Conservation (phyloP, 2,888 invertebrate species). For the Ormyrus rosae region DNA sequence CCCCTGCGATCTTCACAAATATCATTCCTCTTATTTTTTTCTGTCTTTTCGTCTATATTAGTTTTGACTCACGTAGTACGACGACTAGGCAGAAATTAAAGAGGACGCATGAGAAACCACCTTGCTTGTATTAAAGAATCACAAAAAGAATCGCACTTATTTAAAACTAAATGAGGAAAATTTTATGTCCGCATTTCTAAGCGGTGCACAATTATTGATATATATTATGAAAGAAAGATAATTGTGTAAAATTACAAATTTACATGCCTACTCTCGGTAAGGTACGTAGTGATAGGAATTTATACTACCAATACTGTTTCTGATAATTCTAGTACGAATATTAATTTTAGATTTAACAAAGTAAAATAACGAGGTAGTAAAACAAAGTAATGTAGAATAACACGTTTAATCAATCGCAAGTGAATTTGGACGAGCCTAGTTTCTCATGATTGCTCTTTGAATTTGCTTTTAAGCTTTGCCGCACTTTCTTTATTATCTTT, state of each 20-base stretch:
- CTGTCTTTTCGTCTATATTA: constrained; percentile 35
- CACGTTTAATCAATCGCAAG: constrained; percentile 32
- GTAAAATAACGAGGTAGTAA: constrained; percentile 43
- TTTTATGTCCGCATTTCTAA: constrained; percentile 29
- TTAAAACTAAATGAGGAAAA: constrained; percentile 27
- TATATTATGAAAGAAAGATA: constrained; percentile 36
- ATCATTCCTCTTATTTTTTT: constrained; percentile 13
- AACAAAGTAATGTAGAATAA: constrained; percentile 36
- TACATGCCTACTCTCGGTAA: constrained; percentile 42
- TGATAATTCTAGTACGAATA: constrained; percentile 47
- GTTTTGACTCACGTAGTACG: constrained; percentile 35
- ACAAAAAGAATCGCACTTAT: constrained; percentile 18
- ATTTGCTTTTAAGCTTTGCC: constrained; percentile 47
- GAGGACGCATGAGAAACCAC: not conserved
- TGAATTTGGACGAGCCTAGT: constrained; percentile 39
- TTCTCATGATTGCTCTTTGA: constrained; percentile 51
- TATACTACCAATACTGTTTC: constrained; percentile 51
- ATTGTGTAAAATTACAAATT: constrained; percentile 41
- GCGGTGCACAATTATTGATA: constrained; percentile 34
- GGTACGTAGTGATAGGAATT: constrained; percentile 39
- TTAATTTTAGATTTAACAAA: constrained; percentile 51
- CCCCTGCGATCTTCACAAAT: constrained; percentile 18
- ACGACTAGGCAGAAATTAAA: constrained; percentile 24
- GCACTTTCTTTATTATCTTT: constrained; percentile 38
- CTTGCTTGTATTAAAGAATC: constrained; percentile 4